Base-by-base conservation (phyloP, 2,888 invertebrate genomes). In the Melanostoma mellinum region DNA sequence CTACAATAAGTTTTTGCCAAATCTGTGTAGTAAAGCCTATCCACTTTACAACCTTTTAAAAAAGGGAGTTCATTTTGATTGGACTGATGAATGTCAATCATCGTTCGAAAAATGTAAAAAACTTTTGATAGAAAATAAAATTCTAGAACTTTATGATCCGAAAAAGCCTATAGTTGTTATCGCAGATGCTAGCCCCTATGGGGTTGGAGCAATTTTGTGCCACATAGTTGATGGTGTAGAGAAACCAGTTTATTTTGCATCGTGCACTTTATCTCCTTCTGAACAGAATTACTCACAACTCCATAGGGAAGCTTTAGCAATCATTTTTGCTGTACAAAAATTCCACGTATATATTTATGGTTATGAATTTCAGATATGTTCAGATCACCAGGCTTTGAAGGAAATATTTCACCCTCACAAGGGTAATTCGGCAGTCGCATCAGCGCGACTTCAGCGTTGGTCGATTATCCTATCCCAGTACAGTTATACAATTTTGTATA, bases 271-370 rank as follows among this genome's bases (percentile, higher is more conserved):
- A 38, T 63, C 67, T n/a, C 48, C 71, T 4, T 63, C 77, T 2
- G 67, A 81, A 40, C 53, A 40, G 38, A 20, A 20, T 20, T 20
- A 20, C 20, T 20, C 20, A 20, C 20, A 20, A 20, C 20, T 20
- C 20, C 20, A 86, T 86, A 76, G 85, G 6, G 88, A 88, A 85
- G 89, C 88, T 6, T 82, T 90, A 8, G 88, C 88, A 9, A 86
- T 91, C 1, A 84, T 90, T 30, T 91, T 87, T 73, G 90, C 89
- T 1, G 87, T 91, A 0, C 86, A 88, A 36, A 89, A 89, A 85
- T 92, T 91, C 85, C 89, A 90, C 67, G 86, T 89, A 36, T 92
- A 89, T 82, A 56, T 92, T 3, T 90, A 87, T 85, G 92, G 52
- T 44, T 80, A 65, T 2, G 32, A 52, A 33, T 67, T 67, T 32